These are phyloP conservation scores for silkworm (Bombyx mori) DNA, from an alignment of 1,140 invertebrate species.

Conservation along the genomic window ASM3026992v2 NC_085127.1:5455001-5455500, in stretches of 20 bases:
- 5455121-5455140: slow-evolving; percentile 47
- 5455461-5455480: too few relatives aligned
- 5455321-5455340: too few relatives aligned
- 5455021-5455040: slow-evolving; percentile 76
- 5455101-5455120: slow-evolving; percentile 58
- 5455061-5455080: slow-evolving; percentile 54
- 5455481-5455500: too few relatives aligned
- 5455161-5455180: slow-evolving; percentile 91
- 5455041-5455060: slow-evolving; percentile 71
- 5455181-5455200: slow-evolving; percentile 91
- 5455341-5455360: too few relatives aligned
- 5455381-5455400: too few relatives aligned
- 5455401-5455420: too few relatives aligned
- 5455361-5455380: too few relatives aligned
- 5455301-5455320: too few relatives aligned
- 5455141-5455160: slow-evolving; percentile 48
- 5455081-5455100: slow-evolving; percentile 53
- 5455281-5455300: too few relatives aligned
- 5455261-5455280: too few relatives aligned
- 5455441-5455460: too few relatives aligned
- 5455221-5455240: slow-evolving; percentile 26
- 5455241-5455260: slow-evolving; percentile 18
- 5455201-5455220: slow-evolving; percentile 72
- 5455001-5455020: slow-evolving; percentile 58
- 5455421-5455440: too few relatives aligned